A percentile compares a stretch with the other conserved stretches of the same genome.
These are phyloP conservation scores for Eupristina koningsbergeri DNA, from an alignment of 1,140 invertebrate genomes.

Conservation along the genomic window DNA sequence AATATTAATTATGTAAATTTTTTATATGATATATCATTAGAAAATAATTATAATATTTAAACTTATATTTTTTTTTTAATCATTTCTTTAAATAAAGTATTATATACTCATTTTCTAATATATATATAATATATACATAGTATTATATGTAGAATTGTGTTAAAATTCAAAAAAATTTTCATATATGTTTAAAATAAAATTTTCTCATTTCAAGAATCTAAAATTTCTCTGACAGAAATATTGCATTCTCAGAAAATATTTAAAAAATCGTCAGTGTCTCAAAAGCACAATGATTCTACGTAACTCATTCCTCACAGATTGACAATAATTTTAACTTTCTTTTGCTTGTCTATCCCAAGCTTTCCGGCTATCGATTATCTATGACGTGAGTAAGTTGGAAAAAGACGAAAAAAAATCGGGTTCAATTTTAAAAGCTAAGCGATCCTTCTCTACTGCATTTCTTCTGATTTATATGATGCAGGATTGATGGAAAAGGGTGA, in stretches of 20 bases:
- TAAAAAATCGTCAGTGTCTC: neutral
- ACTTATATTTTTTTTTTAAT: too few relatives aligned
- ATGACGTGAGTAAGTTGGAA: neutral
- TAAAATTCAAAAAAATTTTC: too few relatives aligned
- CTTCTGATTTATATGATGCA: slow-evolving; percentile 25
- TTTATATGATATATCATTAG: too few relatives aligned
- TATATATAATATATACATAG: too few relatives aligned
- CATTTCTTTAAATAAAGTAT: too few relatives aligned
- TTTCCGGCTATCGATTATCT: slow-evolving; percentile 52
- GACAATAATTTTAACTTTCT: slow-evolving; percentile 57
- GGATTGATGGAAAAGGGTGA: slow-evolving; percentile 17
- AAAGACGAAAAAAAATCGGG: slow-evolving; percentile 26
- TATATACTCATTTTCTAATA: too few relatives aligned
- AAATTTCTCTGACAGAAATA: too few relatives aligned
- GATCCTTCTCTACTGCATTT: neutral
- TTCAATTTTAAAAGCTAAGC: slow-evolving; percentile 24
- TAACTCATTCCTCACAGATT: slow-evolving; percentile 60
- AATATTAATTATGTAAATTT: too few relatives aligned
- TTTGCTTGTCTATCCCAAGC: slow-evolving; percentile 24
- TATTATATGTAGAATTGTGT: too few relatives aligned
- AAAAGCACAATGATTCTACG: slow-evolving; percentile 6
- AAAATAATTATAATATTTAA: too few relatives aligned
- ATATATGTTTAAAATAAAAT: too few relatives aligned
- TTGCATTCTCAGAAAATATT: neutral
- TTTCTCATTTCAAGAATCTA: too few relatives aligned